Evolutionary conservation across 2,888 invertebrate genomes (phyloP), one percentile per base, ranked within the genome.

Genomic region (Eilema caniola): DNA sequence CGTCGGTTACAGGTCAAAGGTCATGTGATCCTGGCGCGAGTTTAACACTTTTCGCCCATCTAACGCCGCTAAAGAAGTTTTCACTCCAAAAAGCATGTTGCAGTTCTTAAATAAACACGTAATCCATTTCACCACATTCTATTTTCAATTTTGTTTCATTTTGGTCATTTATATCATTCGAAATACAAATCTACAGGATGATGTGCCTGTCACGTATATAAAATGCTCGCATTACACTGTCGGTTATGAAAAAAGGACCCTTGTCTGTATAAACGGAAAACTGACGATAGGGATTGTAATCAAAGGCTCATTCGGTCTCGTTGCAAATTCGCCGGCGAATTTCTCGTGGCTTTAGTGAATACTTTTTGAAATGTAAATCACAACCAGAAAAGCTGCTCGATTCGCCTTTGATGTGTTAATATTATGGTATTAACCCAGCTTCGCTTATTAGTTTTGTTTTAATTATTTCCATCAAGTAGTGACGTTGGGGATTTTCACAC

Each of bases 321-420:
- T 23, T 33, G 64, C 47, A 33, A 60, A 64, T 25, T 28, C 63
- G 59, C 47, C 31, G 47, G 47, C 41, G 16, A 53, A 65, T 56
- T 62, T 28, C 25, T 33, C 28, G 23, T 28, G 7, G 61, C 67
- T 62, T 20, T 57, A 61, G 24, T n/a, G 57, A 71, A 78, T 82
- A 85, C 90, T 91, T 92, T 93, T 93, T 92, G 93, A 92, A 91
- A 93, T 94, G 94, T 91, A 94, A 94, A 94, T 94, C 90, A 84
- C 88, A 91, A 88, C 85, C 89, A 87, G 85, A 89, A 93, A 90
- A 88, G 88, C 88, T 86, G 85, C 81, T 86, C 84, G 86, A 90
- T 88, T 89, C 86, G 86, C 82, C 92, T 93, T 94, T 94, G 94
- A 94, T 88, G 92, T 94, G 93, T 87, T 93, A 93, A 94, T 94